Conservation (phyloP, 2,888 invertebrate species). For the Tenthredo livida region DNA sequence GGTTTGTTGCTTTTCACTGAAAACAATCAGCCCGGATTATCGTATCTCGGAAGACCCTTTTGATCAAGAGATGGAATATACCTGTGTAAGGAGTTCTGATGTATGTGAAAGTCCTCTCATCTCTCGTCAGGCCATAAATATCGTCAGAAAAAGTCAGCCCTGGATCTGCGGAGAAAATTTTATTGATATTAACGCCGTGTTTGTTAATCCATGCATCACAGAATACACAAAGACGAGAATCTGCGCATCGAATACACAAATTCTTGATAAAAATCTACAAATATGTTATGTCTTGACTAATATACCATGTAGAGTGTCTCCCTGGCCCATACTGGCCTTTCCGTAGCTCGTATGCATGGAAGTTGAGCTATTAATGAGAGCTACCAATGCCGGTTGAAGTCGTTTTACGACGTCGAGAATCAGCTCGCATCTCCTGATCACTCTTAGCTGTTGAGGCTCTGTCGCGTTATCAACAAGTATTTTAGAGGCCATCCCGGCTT, state of each 20-base stretch:
- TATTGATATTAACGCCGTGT: neutral
- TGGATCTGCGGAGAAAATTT: slow-evolving; percentile 59
- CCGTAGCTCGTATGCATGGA: slow-evolving; percentile 63
- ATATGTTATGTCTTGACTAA: slow-evolving; percentile 9
- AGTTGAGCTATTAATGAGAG: slow-evolving; percentile 70
- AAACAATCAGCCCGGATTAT: neutral
- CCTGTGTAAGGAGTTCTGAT: slow-evolving; percentile 76
- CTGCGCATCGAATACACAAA: neutral
- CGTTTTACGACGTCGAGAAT: slow-evolving; percentile 73
- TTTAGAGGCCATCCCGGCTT: slow-evolving; percentile 72
- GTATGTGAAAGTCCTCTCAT: slow-evolving; percentile 67
- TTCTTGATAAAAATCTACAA: neutral
- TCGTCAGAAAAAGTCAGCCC: slow-evolving; percentile 64
- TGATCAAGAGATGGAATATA: slow-evolving; percentile 53
- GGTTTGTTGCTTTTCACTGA: slow-evolving; percentile 73
- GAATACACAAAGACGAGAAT: too few species aligned
- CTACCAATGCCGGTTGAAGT: slow-evolving; percentile 70
- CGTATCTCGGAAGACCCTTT: neutral
- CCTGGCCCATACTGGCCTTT: slow-evolving; percentile 65
- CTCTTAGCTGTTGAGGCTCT: slow-evolving; percentile 73
- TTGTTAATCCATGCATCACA: too few species aligned
- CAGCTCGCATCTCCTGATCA: slow-evolving; percentile 75
- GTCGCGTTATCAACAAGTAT: slow-evolving; percentile 70
- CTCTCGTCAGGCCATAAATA: slow-evolving; percentile 63
- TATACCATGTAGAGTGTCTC: slow-evolving; percentile 66